These are phyloP conservation scores for Thaumetopoea pityocampa DNA, from an alignment of 1,140 invertebrate species.

Conservation along the genomic window DNA sequence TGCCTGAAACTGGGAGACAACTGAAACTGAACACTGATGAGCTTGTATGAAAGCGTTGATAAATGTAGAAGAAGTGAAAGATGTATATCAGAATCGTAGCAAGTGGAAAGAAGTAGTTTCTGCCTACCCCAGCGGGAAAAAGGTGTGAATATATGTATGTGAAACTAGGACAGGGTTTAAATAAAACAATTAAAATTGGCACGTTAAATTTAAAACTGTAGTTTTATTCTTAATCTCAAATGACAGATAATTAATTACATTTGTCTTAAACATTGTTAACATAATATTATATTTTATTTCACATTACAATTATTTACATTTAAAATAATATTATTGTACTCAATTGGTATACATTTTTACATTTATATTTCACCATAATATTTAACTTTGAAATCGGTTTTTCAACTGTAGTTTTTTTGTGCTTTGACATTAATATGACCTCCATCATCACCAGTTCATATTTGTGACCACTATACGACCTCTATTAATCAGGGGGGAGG, in stretches of 20 bases:
- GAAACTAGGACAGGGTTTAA: slow-evolving; percentile 19
- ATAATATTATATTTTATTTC: slow-evolving; percentile 56
- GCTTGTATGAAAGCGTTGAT: no score
- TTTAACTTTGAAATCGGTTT: slow-evolving; percentile 32
- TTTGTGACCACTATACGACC: no score
- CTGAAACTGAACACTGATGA: no score
- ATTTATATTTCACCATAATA: slow-evolving; percentile 36
- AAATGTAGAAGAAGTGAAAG: no score
- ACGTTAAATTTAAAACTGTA: slow-evolving; percentile 70
- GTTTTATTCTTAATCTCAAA: slow-evolving; percentile 62
- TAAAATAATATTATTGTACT: slow-evolving; percentile 71
- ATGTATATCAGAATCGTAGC: no score
- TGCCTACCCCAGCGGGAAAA: no score
- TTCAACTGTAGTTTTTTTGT: slow-evolving; percentile 10
- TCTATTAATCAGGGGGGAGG: no score
- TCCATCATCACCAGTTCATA: not conserved
- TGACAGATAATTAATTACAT: slow-evolving; percentile 64
- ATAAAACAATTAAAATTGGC: slow-evolving; percentile 65
- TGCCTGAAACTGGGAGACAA: no score
- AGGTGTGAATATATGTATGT: no score
- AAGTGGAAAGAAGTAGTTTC: no score
- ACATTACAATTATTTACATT: slow-evolving; percentile 55
- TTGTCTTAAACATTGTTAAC: slow-evolving; percentile 43
- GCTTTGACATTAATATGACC: not conserved
- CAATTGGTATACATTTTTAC: slow-evolving; percentile 57